Percentiles rank a stretch among this genome's conserved stretches.
These are phyloP conservation scores for Spizella passerina DNA, from an alignment of 2,797 vertebrate genomes.

Conservation along the genomic window DNA sequence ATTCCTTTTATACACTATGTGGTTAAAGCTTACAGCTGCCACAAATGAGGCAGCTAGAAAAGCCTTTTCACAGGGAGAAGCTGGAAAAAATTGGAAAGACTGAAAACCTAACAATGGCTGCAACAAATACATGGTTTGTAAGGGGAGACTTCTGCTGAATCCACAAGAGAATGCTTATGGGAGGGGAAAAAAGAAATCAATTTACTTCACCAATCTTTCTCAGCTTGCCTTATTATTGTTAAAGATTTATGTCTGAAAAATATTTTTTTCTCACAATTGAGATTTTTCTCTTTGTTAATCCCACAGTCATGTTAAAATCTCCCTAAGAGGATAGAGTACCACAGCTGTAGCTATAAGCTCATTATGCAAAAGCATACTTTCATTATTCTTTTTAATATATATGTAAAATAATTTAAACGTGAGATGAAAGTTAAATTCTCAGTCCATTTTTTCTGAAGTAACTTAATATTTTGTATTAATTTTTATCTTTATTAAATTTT, in stretches of 20 bases:
- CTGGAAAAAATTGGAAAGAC: background rate
- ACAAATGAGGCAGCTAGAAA: background rate
- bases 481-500: background rate
- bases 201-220: conserved; percentile 2
- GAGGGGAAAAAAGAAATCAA: background rate
- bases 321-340: conserved; percentile 55
- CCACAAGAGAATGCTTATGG: background rate
- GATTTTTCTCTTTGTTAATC: conserved; percentile 34
- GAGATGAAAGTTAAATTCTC: background rate
- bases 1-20: background rate
- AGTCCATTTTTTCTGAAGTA: background rate
- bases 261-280: conserved; percentile 3
- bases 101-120: background rate
- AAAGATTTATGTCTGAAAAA: conserved; percentile 27
- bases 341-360: conserved; percentile 44
- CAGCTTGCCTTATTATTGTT: background rate
- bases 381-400: background rate
- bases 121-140: background rate
- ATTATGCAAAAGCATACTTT: conserved; percentile 44
- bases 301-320: conserved; percentile 41
- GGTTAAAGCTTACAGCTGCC: background rate
- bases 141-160: background rate
- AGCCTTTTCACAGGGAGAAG: background rate
- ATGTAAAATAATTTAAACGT: background rate
- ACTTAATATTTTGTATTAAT: background rate